Base-by-base conservation (phyloP, 2,888 invertebrate genomes). In the Piscicola geometra region DNA sequence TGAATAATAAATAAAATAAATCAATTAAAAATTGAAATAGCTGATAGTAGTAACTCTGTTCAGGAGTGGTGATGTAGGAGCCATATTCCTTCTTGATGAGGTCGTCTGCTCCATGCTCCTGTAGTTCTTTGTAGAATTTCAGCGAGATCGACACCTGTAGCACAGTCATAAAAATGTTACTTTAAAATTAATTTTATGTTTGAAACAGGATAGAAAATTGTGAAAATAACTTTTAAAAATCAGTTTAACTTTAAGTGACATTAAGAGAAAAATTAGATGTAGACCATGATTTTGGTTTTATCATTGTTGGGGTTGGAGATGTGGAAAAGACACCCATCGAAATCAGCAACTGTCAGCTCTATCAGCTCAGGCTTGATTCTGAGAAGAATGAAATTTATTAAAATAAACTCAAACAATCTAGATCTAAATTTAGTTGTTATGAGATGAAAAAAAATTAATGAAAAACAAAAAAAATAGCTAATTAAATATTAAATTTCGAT, bases 321-420 rank as follows among this genome's bases (percentile, higher is more conserved):
- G 88, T 96, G 97, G 89, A 95, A 99, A 81, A 98, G 88, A 79
- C 95, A 98, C 82, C 99, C 98, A 89, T 99, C 99, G 88, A 99
- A 99, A 89, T 99, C 67, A 67, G 73, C 73, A 64, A 73, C 41
- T n/a, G 64, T 73, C 30, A 73, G 56, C 33, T 73, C 73, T 36
- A 73, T 64, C 33, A 60, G 36, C 36, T 73, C 73, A 18, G 60
- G 73, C 30, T 73, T 73, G 32, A 52, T 35, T 21, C 73, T 73
- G 64, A 1, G 36, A 52, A 32, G 56, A 25, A 64, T 15, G n/a
- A n/a, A n/a, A n/a, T n/a, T n/a, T n/a, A 64, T 25, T 64, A 64
- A 64, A 25, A 64, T 64, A 64, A 15, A 64, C 12, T 64, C n/a
- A 9, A 47, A 47, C 9, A 47, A 47, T 47, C 21, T 9, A 47